Conservation (phyloP, 2,888 invertebrate species). For the Trichopoda pennipes region DNA sequence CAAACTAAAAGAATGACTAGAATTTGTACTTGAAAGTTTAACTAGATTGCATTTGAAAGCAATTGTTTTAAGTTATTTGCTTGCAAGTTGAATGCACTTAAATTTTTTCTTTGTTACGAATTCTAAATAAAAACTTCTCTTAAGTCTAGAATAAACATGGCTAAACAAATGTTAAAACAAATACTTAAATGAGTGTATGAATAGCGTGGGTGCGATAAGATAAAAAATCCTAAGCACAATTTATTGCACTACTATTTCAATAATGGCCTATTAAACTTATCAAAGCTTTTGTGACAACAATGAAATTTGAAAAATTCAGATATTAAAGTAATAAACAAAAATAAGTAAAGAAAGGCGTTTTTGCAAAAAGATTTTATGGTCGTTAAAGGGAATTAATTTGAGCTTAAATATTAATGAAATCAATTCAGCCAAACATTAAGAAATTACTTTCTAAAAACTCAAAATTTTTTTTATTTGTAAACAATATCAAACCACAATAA, state of each 20-base stretch:
- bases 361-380: too few relatives aligned
- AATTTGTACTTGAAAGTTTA: slow-evolving; percentile 27
- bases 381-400: too few relatives aligned
- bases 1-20: slow-evolving; percentile 8
- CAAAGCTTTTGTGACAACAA: too few relatives aligned
- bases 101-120: neutral
- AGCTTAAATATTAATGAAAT: too few relatives aligned
- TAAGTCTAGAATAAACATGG: slow-evolving; percentile 32
- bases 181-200: slow-evolving; percentile 8
- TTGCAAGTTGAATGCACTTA: slow-evolving; percentile 52
- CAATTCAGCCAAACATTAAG: too few relatives aligned
- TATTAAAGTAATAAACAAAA: too few relatives aligned
- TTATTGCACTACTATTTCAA: neutral
- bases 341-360: too few relatives aligned
- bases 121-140: slow-evolving; percentile 29
- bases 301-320: too few relatives aligned
- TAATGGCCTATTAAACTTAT: too few relatives aligned
- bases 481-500: too few relatives aligned
- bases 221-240: slow-evolving; percentile 31
- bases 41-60: slow-evolving; percentile 4
- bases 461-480: too few relatives aligned
- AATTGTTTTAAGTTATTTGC: slow-evolving; percentile 46
- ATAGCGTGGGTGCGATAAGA: slow-evolving; percentile 63
- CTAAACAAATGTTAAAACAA: slow-evolving; percentile 39
- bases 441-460: too few relatives aligned